Evolutionary conservation across 2,888 invertebrate genomes (phyloP).

Genomic region (Neoscelio sp.): DNA sequence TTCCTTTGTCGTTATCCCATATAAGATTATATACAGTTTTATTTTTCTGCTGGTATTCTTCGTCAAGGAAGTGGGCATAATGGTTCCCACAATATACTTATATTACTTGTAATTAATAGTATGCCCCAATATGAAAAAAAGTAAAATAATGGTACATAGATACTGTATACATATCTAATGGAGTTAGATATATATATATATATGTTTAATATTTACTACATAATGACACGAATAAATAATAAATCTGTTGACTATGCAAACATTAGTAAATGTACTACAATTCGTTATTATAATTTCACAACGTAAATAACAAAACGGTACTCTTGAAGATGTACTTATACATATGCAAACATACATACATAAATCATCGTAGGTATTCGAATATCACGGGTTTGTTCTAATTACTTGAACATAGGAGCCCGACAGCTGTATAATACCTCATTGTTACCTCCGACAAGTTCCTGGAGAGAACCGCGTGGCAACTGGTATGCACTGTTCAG

Average conservation of each 20-base stretch:
- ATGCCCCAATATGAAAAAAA: no score
- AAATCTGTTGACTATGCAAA: neutral
- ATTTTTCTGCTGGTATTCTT: no score
- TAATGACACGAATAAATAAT: neutral
- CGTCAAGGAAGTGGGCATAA: no score
- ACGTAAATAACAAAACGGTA: constrained; percentile 18
- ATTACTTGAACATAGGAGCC: constrained; percentile 52
- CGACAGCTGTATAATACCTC: constrained; percentile 61
- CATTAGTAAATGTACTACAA: constrained; percentile 6
- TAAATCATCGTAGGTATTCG: constrained; percentile 35
- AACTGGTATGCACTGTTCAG: constrained; percentile 32
- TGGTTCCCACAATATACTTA: no score
- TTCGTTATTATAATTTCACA: neutral
- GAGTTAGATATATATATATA: no score
- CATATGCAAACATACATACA: neutral
- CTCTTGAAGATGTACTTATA: constrained; percentile 25
- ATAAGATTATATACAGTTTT: no score
- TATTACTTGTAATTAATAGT: no score
- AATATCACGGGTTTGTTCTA: constrained; percentile 50
- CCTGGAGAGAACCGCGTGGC: constrained; percentile 27
- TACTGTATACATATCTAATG: no score
- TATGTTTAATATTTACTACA: no score
- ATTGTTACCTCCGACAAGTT: constrained; percentile 55
- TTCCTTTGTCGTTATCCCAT: no score
- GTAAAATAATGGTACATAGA: no score